Percentiles rank a stretch among this genome's conserved stretches.
Conservation (phyloP, 2,888 invertebrate species). For the Dasysyrphus albostriatus region DNA sequence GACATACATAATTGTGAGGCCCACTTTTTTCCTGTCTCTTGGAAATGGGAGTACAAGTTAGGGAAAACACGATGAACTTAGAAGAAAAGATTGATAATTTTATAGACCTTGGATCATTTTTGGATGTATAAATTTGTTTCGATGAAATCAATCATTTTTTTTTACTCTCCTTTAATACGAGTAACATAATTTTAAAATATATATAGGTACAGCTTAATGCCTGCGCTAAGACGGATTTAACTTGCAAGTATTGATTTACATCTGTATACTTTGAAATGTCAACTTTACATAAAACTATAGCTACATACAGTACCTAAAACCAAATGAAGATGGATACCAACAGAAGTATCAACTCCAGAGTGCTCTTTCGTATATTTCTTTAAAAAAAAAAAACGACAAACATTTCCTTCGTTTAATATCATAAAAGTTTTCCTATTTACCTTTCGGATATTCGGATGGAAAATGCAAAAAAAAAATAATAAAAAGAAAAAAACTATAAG, state of each 20-base stretch:
- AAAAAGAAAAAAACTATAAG: neutral
- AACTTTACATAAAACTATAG: neutral
- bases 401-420: constrained; percentile 39
- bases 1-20: no score
- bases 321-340: constrained; percentile 7
- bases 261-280: neutral
- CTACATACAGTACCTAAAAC: neutral
- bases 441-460: constrained; percentile 2
- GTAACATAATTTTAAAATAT: no score
- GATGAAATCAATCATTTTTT: no score
- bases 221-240: neutral
- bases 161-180: no score
- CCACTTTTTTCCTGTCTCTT: no score
- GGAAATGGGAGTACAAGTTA: no score
- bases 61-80: no score
- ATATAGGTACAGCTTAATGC: no score
- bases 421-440: constrained; percentile 65
- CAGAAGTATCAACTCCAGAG: neutral
- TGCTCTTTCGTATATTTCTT: neutral
- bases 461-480: constrained; percentile 6
- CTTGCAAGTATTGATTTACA: neutral
- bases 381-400: constrained; percentile 13
- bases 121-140: no score
- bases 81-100: no score
- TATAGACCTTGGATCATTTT: no score